Conservation (phyloP, 2,888 invertebrate species). For the Drosophila tanythrix region DNA sequence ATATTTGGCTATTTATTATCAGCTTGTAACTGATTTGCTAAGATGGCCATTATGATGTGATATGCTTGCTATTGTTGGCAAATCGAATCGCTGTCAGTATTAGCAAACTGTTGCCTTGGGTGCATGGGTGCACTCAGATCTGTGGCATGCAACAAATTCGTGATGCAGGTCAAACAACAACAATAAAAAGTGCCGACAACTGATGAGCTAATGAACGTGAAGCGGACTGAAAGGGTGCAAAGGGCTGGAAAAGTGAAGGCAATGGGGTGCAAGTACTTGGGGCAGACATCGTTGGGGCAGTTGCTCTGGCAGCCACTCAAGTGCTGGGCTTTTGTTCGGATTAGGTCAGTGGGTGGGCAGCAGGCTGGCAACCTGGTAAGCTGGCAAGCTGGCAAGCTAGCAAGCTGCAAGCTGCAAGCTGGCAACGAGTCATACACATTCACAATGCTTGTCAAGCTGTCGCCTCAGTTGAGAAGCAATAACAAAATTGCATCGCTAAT, state of each 20-base stretch:
- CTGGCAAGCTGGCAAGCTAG: background rate
- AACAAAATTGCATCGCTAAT: background rate
- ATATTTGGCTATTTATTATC: too few species aligned
- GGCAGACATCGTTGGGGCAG: background rate
- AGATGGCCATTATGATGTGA: background rate
- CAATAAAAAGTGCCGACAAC: constrained; percentile 10
- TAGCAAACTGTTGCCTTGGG: constrained; percentile 16
- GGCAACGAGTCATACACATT: background rate
- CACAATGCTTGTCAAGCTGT: constrained; percentile 8
- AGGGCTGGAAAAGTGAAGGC: background rate
- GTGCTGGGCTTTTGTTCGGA: constrained; percentile 28
- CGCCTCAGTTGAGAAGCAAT: background rate
- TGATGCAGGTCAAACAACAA: constrained; percentile 15
- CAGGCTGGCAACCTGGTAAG: background rate
- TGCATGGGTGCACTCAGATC: background rate
- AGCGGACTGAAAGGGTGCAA: background rate
- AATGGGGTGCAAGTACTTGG: background rate
- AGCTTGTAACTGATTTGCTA: background rate
- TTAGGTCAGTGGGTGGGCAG: constrained; percentile 30
- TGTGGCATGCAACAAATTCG: constrained; percentile 33
- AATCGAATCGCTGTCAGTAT: background rate
- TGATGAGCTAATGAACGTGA: constrained; percentile 31
- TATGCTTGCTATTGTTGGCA: background rate
- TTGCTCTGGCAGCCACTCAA: constrained; percentile 36
- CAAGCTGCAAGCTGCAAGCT: background rate